These are phyloP conservation scores for Trichonephila clavipes DNA, from an alignment of 1,140 invertebrate species.

Conservation along the genomic window DNA sequence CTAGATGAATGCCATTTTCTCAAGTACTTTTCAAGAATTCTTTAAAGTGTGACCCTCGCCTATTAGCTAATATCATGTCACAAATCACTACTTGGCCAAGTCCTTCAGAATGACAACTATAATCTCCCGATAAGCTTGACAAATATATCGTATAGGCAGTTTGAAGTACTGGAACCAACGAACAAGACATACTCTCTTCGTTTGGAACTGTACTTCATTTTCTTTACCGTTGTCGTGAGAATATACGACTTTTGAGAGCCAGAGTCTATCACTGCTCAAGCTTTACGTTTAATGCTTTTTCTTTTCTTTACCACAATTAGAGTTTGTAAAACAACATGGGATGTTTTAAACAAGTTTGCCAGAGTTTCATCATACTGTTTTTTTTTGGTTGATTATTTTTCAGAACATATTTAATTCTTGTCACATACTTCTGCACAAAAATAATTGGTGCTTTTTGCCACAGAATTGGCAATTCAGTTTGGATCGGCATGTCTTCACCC, in stretches of 20 bases:
- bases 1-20: background rate
- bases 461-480: background rate
- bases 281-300: constrained; percentile 3
- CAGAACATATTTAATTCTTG: background rate
- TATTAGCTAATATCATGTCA: constrained; percentile 4
- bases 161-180: background rate
- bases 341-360: background rate
- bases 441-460: constrained; percentile 2
- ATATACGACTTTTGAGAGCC: background rate
- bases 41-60: background rate
- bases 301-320: background rate
- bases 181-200: background rate
- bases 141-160: background rate
- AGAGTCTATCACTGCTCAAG: background rate
- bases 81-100: background rate
- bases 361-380: background rate
- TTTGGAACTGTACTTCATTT: constrained; percentile 28
- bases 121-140: background rate
- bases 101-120: constrained; percentile 31
- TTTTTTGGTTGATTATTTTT: background rate
- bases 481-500: background rate
- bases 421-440: constrained; percentile 29
- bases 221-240: background rate
- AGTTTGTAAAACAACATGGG: background rate
- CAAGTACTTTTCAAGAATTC: background rate